These are phyloP conservation scores for Alectura lathami DNA, from an alignment of 2,113 vertebrate species.

Conservation along the genomic window DNA sequence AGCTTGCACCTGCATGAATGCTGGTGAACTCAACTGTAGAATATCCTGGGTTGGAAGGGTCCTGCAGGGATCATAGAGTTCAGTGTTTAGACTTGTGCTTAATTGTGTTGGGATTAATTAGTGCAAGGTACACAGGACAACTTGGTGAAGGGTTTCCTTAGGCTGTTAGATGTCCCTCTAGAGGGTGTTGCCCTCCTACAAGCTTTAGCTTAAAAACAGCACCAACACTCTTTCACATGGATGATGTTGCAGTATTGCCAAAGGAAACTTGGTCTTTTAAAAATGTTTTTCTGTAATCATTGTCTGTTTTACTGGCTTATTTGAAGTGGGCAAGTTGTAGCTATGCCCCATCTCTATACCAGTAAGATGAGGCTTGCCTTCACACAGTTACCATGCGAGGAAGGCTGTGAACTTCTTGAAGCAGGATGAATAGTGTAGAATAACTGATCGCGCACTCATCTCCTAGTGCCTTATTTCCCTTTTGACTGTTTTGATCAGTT, in stretches of 20 bases:
- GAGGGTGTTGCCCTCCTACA: not conserved
- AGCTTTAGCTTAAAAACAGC: not conserved
- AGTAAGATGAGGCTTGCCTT: not conserved
- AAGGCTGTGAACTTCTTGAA: not conserved
- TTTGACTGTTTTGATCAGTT: not conserved
- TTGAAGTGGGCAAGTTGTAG: not conserved
- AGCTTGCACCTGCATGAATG: not conserved
- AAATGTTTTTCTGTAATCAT: not conserved
- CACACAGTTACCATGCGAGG: not conserved
- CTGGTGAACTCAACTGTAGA: not conserved
- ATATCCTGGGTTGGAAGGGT: not conserved
- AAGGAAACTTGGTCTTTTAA: not conserved
- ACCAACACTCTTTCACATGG: not conserved
- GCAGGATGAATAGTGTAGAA: not conserved
- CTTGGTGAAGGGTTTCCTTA: not conserved
- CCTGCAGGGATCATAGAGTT: not conserved
- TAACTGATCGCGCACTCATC: not conserved
- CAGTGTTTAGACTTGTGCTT: not conserved
- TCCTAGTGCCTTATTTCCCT: not conserved
- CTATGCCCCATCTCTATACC: fast-evolving
- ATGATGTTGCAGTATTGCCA: not conserved
- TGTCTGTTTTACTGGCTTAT: not conserved
- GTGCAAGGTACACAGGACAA: not conserved
- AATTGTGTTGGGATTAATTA: not conserved
- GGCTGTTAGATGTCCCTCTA: not conserved